Percentiles rank a stretch among this genome's conserved stretches.
Conservation (phyloP, 2,888 invertebrate genomes). For the Eupithecia insigniata region DNA sequence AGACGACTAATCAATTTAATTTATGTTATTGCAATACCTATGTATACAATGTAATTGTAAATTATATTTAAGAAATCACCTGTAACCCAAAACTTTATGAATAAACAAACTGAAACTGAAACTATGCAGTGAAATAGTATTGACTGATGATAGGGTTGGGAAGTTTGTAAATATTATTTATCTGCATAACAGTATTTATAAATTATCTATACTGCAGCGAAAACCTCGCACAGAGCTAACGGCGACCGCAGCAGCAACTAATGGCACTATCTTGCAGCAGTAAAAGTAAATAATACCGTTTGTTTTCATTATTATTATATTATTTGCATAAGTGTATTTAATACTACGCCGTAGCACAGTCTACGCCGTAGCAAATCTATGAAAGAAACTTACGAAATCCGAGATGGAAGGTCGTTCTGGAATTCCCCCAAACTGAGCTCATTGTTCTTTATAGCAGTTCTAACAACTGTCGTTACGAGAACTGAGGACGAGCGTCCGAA, state of each 20-base stretch:
- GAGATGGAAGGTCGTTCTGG: not conserved
- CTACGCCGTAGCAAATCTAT: constrained; percentile 11
- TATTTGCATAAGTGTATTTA: not conserved
- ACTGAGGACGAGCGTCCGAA: not conserved
- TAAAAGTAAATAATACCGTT: not conserved
- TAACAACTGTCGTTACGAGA: not conserved
- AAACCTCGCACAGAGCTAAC: not conserved
- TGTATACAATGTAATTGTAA: no score
- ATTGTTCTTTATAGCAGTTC: constrained; percentile 10
- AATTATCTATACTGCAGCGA: not conserved
- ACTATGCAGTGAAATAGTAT: not conserved
- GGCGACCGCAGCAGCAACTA: not conserved
- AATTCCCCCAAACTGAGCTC: not conserved
- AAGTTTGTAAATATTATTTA: not conserved
- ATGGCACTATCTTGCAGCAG: not conserved
- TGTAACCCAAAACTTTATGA: no score
- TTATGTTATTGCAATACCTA: no score
- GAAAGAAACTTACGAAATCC: not conserved
- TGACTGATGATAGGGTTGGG: not conserved
- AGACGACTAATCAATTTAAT: no score
- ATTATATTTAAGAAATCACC: no score
- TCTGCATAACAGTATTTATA: not conserved
- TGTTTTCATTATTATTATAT: not conserved
- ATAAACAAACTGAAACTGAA: no score
- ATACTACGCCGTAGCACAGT: not conserved